Percentiles rank a stretch among this genome's conserved stretches.
Conservation (phyloP, 2,113 vertebrate species). For the Felis chaus region DNA sequence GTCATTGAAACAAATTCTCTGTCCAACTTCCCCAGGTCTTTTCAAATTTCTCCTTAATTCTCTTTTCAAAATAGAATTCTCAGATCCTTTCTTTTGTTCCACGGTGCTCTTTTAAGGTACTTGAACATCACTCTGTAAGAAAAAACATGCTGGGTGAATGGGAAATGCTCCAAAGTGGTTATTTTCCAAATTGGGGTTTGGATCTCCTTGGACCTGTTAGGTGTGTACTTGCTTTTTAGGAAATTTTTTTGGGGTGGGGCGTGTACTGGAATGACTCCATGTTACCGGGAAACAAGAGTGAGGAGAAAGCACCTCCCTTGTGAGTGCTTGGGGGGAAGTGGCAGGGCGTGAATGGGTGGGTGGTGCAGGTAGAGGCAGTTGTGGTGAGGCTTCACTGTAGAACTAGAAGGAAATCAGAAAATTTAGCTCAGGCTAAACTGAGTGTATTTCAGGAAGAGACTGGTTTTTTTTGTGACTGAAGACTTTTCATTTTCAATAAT, state of each 20-base stretch:
- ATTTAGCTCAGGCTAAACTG: neutral
- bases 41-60: neutral
- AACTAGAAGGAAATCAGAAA: neutral
- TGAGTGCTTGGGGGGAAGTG: neutral
- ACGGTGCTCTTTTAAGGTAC: neutral
- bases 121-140: neutral
- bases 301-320: neutral
- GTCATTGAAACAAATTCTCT: neutral
- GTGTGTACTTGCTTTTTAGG: neutral
- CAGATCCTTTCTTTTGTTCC: neutral
- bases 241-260: neutral
- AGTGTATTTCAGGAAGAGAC: neutral
- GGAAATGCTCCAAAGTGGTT: neutral
- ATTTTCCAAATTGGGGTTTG: neutral
- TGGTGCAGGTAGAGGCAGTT: too few species aligned
- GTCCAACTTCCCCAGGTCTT: neutral
- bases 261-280: accelerated
- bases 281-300: neutral
- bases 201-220: neutral
- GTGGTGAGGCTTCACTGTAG: neutral
- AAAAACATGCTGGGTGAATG: neutral
- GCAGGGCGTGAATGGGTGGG: neutral
- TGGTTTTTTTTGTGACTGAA: neutral
- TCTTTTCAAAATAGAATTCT: neutral
- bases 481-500: neutral